A percentile compares a stretch with the other conserved stretches of the same genome.
These are phyloP conservation scores for Delphinus delphis DNA, from an alignment of 2,113 vertebrate genomes.

Conservation along the genomic window DNA sequence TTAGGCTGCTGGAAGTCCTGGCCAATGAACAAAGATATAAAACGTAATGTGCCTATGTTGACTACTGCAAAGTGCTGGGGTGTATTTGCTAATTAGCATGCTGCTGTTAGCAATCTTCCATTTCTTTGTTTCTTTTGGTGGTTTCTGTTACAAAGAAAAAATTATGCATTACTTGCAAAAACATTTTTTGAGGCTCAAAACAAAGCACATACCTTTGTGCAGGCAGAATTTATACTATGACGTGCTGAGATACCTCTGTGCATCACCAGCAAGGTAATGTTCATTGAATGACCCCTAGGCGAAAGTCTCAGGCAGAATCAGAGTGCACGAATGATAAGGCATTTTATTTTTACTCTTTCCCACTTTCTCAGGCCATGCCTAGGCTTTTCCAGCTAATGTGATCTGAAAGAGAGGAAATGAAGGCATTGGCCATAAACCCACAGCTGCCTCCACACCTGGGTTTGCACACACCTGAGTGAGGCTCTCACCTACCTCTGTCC, in stretches of 20 bases:
- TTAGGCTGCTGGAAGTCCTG: slow-evolving; percentile 45
- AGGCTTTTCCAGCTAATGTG: not conserved
- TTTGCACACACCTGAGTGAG: slow-evolving; percentile 32
- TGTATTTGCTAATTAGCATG: slow-evolving; percentile 62
- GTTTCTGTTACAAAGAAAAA: not conserved
- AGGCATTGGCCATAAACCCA: not conserved
- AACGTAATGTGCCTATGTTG: slow-evolving; percentile 12
- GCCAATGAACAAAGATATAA: slow-evolving; percentile 59
- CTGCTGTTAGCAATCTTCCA: slow-evolving; percentile 24
- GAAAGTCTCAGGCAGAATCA: not conserved
- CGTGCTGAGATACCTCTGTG: not conserved
- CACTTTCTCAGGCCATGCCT: not conserved
- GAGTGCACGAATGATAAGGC: not conserved
- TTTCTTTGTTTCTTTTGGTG: slow-evolving; percentile 53
- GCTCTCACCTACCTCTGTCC: not conserved
- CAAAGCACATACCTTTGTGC: not conserved
- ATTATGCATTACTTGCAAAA: slow-evolving; percentile 43
- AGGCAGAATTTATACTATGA: not conserved
- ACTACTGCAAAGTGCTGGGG: slow-evolving; percentile 36
- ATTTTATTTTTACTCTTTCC: slow-evolving; percentile 55
- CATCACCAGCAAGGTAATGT: not conserved
- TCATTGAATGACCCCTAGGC: not conserved
- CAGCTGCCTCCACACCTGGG: slow-evolving; percentile 25
- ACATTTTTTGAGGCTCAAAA: not conserved
- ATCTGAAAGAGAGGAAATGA: slow-evolving; percentile 56